These are phyloP conservation scores for Sinocyclocheilus rhinocerous DNA, from an alignment of 2,113 vertebrate species.

Conservation along the genomic window DNA sequence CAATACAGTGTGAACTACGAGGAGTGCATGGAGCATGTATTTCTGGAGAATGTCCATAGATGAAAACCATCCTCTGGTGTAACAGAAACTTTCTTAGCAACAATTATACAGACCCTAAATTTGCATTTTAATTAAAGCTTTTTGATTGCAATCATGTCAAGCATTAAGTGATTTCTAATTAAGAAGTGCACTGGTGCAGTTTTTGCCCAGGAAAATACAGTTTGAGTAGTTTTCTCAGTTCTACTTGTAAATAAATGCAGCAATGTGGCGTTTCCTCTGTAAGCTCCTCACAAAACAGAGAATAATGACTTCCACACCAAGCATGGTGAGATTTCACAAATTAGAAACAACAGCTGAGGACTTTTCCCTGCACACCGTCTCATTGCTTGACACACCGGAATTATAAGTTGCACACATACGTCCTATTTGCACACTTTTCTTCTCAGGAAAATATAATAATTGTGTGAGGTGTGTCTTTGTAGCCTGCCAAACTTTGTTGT, in stretches of 20 bases:
- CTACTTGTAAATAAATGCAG: slow-evolving; percentile 25
- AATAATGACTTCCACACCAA: slow-evolving; percentile 16
- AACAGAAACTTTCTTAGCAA: slow-evolving; percentile 58
- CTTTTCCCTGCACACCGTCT: background rate
- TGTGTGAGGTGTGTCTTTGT: background rate
- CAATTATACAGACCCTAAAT: slow-evolving; percentile 63
- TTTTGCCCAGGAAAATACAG: slow-evolving; percentile 55
- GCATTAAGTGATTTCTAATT: slow-evolving; percentile 69
- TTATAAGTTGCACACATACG: background rate
- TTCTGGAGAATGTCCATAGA: slow-evolving; percentile 56
- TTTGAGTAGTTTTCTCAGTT: slow-evolving; percentile 19
- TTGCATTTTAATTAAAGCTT: slow-evolving; percentile 71
- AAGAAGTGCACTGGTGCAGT: slow-evolving; percentile 62
- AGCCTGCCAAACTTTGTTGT: background rate
- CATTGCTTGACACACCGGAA: background rate
- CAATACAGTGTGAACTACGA: background rate
- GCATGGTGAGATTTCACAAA: background rate
- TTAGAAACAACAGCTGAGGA: slow-evolving; percentile 1
- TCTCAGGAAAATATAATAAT: background rate
- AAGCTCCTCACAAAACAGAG: background rate
- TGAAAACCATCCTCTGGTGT: slow-evolving; percentile 53
- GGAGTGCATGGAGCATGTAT: slow-evolving; percentile 40
- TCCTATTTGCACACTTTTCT: background rate
- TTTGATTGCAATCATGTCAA: slow-evolving; percentile 64
- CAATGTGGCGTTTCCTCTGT: background rate